Evolutionary conservation across 2,888 invertebrate species (phyloP).

Genomic region (Choristoneura rosaceana): DNA sequence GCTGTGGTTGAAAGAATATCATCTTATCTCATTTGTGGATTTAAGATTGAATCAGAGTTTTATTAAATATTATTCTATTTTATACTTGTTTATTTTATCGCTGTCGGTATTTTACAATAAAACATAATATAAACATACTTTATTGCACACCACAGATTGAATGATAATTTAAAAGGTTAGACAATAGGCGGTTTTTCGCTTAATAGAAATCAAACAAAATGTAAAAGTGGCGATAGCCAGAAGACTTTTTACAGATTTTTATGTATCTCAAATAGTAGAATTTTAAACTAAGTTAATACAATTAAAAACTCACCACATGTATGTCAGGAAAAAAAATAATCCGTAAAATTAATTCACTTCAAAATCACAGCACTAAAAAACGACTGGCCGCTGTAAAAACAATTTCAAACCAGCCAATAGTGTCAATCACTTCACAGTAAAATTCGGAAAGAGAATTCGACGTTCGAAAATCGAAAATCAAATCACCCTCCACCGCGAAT

Average conservation of each 20-base stretch:
- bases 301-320: not conserved
- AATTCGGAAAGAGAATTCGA: constrained; percentile 4
- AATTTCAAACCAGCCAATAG: not conserved
- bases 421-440: constrained; percentile 12
- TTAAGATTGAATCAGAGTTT: too few species aligned
- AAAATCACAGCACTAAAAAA: constrained; percentile 8
- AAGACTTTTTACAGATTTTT: too few species aligned
- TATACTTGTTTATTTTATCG: too few species aligned
- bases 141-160: too few species aligned
- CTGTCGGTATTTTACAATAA: too few species aligned
- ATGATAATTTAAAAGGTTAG: too few species aligned
- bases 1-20: not conserved
- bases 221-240: not conserved
- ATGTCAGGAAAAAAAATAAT: not conserved
- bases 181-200: too few species aligned
- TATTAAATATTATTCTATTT: too few species aligned
- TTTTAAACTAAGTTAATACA: too few species aligned
- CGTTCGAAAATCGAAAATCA: constrained; percentile 26
- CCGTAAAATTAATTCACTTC: not conserved
- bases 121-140: too few species aligned
- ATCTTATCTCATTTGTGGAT: not conserved
- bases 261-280: too few species aligned
- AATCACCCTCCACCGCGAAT: not conserved
- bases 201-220: not conserved
- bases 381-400: constrained; percentile 5